Percentiles rank a stretch among this genome's conserved stretches.
These are phyloP conservation scores for Drosophila pruinosa DNA, from an alignment of 1,140 invertebrate genomes.

Conservation along the genomic window DNA sequence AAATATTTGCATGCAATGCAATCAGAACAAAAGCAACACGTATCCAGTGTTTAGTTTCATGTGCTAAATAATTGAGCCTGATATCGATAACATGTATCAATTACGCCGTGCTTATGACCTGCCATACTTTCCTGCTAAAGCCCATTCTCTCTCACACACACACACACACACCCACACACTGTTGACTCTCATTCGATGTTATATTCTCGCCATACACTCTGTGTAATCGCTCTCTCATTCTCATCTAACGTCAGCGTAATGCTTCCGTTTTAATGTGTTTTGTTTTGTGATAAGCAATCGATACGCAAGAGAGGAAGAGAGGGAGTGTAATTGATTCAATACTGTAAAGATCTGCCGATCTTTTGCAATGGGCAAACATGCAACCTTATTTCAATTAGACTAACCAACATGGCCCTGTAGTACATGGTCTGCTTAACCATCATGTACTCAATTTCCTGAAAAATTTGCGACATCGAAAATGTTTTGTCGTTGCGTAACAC, in stretches of 20 bases:
- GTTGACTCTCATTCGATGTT: no score
- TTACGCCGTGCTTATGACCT: slow-evolving; percentile 1
- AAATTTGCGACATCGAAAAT: slow-evolving; percentile 71
- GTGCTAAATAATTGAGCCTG: not conserved
- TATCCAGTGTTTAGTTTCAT: not conserved
- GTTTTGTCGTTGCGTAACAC: slow-evolving; percentile 83
- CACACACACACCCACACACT: not conserved
- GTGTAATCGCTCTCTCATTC: not conserved
- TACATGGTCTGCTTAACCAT: slow-evolving; percentile 85
- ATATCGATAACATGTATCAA: slow-evolving; percentile 18
- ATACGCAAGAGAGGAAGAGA: not conserved
- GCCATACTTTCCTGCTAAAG: not conserved
- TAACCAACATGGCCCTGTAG: slow-evolving; percentile 86
- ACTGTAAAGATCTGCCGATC: not conserved
- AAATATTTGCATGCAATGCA: not conserved
- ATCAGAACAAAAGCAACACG: no score
- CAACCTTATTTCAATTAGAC: slow-evolving; percentile 30
- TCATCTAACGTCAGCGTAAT: not conserved
- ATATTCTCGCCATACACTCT: not conserved
- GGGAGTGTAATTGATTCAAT: not conserved
- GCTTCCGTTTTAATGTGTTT: slow-evolving; percentile 1
- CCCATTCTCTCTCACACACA: not conserved
- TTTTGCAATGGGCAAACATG: not conserved
- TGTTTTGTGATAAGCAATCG: slow-evolving; percentile 18
- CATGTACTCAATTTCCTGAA: slow-evolving; percentile 63